A percentile compares a stretch with the other conserved stretches of the same genome.
These are phyloP conservation scores for Nasonia giraulti DNA, from an alignment of 1,140 invertebrate species.

Conservation along the genomic window DNA sequence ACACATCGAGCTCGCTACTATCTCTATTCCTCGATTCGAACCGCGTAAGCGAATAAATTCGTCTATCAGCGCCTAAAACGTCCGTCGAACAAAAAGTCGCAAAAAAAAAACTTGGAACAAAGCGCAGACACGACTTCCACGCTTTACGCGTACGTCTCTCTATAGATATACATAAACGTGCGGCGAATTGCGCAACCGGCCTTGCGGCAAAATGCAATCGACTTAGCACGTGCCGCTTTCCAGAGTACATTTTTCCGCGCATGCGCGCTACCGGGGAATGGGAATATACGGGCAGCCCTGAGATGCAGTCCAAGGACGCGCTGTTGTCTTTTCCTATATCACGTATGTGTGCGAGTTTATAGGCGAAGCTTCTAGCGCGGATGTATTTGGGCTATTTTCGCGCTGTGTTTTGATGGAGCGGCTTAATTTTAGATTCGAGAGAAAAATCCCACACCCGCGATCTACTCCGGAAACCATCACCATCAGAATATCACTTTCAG, in stretches of 20 bases:
- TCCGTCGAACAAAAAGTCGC: neutral
- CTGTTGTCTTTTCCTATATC: conserved; percentile 20
- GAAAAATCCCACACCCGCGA: no score
- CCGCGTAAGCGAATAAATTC: no score
- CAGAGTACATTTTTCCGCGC: conserved; percentile 24
- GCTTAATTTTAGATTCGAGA: neutral
- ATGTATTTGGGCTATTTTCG: neutral
- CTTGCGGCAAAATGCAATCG: conserved; percentile 32
- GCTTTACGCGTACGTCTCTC: no score
- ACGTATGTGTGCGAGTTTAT: neutral
- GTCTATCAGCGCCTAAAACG: no score
- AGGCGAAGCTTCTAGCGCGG: neutral
- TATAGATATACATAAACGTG: no score
- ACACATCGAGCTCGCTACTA: no score
- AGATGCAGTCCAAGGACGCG: conserved; percentile 21
- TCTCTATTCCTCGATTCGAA: no score
- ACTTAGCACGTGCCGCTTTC: conserved; percentile 29
- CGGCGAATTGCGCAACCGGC: conserved; percentile 16
- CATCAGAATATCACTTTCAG: no score
- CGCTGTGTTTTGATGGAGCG: neutral
- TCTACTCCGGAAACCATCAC: no score
- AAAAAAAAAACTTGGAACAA: neutral
- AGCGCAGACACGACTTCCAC: neutral
- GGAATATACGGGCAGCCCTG: conserved; percentile 40
- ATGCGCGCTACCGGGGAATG: neutral